phyloP scores from a whole-genome alignment of 23 tunicate species.

The Phallusia fumigata region DNA sequence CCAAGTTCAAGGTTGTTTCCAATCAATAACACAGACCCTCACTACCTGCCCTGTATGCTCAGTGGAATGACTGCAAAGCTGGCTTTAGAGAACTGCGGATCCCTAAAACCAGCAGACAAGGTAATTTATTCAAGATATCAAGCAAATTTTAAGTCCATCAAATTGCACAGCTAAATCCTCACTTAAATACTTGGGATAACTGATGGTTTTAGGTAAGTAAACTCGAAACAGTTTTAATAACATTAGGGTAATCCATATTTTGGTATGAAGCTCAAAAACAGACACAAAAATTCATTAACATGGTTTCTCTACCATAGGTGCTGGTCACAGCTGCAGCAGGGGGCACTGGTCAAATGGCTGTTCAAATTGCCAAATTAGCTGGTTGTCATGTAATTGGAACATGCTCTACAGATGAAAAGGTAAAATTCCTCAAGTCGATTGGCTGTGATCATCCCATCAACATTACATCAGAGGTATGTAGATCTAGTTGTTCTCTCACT shows the following conservation, averaged over 20 bases:
- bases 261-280: too few species aligned
- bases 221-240: too few species aligned
- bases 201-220: too few species aligned
- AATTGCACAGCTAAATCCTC: too few species aligned
- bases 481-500: too few species aligned
- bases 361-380: slow-evolving; percentile 87
- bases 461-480: slow-evolving; percentile 52
- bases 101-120: slow-evolving; percentile 57
- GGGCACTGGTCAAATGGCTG: slow-evolving; percentile 99
- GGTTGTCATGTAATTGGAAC: slow-evolving; percentile 98
- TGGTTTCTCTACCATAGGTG: slow-evolving; percentile 28
- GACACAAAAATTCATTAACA: neutral
- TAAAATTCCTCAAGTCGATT: slow-evolving; percentile 82
- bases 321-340: slow-evolving; percentile 99
- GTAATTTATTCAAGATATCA: neutral
- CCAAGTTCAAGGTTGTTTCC: slow-evolving; percentile 37
- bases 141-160: neutral
- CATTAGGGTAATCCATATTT: too few species aligned
- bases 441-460: slow-evolving; percentile 92
- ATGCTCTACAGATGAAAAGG: slow-evolving; percentile 79
- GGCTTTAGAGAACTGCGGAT: slow-evolving; percentile 54
- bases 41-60: slow-evolving; percentile 74
- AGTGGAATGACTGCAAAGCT: slow-evolving; percentile 96
- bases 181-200: too few species aligned
- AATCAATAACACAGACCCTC: slow-evolving; percentile 51